These are phyloP conservation scores for Drosophila melanica DNA, from an alignment of 1,140 invertebrate species.

Conservation along the genomic window DNA sequence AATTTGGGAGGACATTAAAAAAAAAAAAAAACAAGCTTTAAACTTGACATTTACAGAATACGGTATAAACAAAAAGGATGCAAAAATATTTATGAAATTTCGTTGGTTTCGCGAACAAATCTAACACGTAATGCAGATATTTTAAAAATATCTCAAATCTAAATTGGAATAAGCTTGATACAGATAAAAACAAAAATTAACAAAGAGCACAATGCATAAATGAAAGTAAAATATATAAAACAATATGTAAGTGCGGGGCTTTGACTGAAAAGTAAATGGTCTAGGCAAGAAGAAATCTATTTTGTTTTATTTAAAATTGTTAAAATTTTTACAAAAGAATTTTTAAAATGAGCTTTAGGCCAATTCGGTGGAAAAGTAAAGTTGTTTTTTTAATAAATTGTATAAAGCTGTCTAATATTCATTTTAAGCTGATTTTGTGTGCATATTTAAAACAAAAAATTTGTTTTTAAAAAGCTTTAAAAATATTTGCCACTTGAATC, in stretches of 20 bases:
- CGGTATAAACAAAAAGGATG: neutral
- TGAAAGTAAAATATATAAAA: conserved; percentile 6
- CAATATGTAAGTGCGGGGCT: neutral
- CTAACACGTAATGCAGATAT: conserved; percentile 4
- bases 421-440: too few species aligned
- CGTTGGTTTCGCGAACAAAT: conserved; percentile 7
- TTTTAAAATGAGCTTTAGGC: too few species aligned
- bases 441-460: too few species aligned
- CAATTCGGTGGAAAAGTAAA: too few species aligned
- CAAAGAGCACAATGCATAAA: neutral
- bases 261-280: neutral
- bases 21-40: neutral
- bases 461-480: too few species aligned
- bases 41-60: conserved; percentile 4
- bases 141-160: conserved; percentile 12
- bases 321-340: too few species aligned
- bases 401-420: too few species aligned
- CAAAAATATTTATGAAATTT: neutral
- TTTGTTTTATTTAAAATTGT: too few species aligned
- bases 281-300: neutral
- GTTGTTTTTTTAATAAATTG: too few species aligned
- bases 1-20: too few species aligned
- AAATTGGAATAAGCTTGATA: neutral
- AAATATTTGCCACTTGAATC: too few species aligned
- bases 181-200: neutral